A percentile compares a stretch with the other conserved stretches of the same genome.
Conservation (phyloP, 2,113 vertebrate genomes). For the Jacana jacana region DNA sequence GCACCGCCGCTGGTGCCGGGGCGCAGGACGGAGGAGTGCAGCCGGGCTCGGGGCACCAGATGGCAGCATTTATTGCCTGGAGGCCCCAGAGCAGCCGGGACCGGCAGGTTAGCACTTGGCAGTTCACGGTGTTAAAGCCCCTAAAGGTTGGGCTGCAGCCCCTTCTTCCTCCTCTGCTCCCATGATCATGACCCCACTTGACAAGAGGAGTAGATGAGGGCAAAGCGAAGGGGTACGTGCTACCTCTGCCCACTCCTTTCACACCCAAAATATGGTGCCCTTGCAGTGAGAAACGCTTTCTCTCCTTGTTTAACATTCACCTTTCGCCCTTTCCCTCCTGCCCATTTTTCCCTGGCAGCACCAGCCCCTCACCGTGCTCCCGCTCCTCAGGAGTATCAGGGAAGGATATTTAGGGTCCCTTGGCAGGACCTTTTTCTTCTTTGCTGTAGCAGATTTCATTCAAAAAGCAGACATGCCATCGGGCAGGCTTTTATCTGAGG, state of each 20-base stretch:
- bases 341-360: neutral
- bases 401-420: neutral
- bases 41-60: constrained; percentile 15
- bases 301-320: neutral
- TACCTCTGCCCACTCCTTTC: neutral
- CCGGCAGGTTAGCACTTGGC: fast-evolving
- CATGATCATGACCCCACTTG: fast-evolving
- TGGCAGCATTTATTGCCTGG: constrained; percentile 52
- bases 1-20: fast-evolving
- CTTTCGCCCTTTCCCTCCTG: neutral
- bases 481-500: neutral
- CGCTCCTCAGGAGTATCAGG: neutral
- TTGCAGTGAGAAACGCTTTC: neutral
- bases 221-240: neutral
- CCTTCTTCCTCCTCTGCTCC: neutral
- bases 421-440: neutral
- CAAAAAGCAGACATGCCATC: neutral
- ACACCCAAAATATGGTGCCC: neutral
- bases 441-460: neutral
- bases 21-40: neutral
- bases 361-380: neutral
- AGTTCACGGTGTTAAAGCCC: fast-evolving
- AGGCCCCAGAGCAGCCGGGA: neutral
- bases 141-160: neutral
- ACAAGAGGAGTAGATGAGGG: neutral